These are phyloP conservation scores for Saguinus midas DNA, from an alignment of 2,113 vertebrate species.

Conservation along the genomic window DNA sequence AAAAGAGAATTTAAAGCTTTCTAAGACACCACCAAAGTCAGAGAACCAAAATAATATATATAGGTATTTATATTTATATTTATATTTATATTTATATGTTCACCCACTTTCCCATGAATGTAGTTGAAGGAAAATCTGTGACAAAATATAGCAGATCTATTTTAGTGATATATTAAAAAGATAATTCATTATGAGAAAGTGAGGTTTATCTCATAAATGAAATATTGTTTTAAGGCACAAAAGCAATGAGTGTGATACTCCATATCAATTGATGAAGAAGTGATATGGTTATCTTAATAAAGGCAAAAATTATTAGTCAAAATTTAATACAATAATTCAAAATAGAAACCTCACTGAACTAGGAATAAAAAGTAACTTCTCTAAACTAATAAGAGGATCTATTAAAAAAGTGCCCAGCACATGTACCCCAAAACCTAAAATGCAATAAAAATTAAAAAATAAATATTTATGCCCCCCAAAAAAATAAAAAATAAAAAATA, in stretches of 20 bases:
- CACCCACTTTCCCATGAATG: background rate
- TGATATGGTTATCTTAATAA: conserved; percentile 32
- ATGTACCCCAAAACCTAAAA: too few relatives aligned
- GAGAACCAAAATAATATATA: background rate
- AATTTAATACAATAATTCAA: background rate
- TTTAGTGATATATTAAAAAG: background rate
- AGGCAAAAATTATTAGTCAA: background rate
- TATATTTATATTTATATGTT: too few relatives aligned
- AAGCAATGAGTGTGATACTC: background rate
- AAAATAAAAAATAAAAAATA: too few relatives aligned
- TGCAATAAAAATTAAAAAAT: too few relatives aligned
- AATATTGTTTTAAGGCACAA: background rate
- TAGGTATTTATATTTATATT: too few relatives aligned
- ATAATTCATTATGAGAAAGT: background rate
- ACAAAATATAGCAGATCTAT: background rate
- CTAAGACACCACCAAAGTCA: background rate
- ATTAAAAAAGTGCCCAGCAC: background rate
- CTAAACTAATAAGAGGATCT: background rate
- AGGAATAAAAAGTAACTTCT: background rate
- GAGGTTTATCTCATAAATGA: background rate
- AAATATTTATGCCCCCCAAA: too few relatives aligned
- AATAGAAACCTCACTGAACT: background rate
- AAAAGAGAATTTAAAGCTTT: background rate
- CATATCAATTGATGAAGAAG: background rate
- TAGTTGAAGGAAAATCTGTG: background rate